Evolutionary conservation across 2,888 invertebrate genomes (phyloP).

Genomic region (Ophion ventricosus): DNA sequence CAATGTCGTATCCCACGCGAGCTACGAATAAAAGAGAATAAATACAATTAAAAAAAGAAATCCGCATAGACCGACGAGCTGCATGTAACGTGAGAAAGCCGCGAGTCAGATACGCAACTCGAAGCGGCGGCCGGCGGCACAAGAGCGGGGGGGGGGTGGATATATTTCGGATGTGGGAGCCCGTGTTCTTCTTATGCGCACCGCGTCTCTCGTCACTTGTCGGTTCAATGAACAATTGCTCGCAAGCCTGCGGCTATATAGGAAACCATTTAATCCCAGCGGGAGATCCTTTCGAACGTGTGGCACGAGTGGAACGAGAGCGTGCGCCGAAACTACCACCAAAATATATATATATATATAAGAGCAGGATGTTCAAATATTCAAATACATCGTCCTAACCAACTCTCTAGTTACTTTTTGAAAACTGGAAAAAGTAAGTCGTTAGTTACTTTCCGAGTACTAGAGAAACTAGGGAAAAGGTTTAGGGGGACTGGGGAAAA

Average conservation of each 20-base stretch:
- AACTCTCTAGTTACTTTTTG: too few species aligned
- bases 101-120: slow-evolving; percentile 13
- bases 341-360: slow-evolving; percentile 3
- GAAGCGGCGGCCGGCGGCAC: not conserved
- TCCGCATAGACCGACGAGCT: slow-evolving; percentile 60
- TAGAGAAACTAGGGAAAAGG: too few species aligned
- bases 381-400: too few species aligned
- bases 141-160: slow-evolving; percentile 2
- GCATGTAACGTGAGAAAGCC: slow-evolving; percentile 76
- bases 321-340: slow-evolving; percentile 52
- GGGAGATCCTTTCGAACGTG: slow-evolving; percentile 72
- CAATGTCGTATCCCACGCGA: slow-evolving; percentile 57
- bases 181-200: slow-evolving; percentile 49
- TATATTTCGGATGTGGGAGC: slow-evolving; percentile 22
- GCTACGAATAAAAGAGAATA: not conserved
- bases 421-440: too few species aligned
- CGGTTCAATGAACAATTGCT: slow-evolving; percentile 75
- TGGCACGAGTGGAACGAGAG: slow-evolving; percentile 23
- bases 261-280: slow-evolving; percentile 75
- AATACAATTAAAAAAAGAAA: not conserved
- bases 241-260: slow-evolving; percentile 77
- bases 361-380: too few species aligned
- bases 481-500: too few species aligned
- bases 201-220: slow-evolving; percentile 62
- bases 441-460: too few species aligned